Percentiles rank a stretch among this genome's conserved stretches.
These are phyloP conservation scores for Melinaea menophilus DNA, from an alignment of 2,888 invertebrate species.

Conservation along the genomic window DNA sequence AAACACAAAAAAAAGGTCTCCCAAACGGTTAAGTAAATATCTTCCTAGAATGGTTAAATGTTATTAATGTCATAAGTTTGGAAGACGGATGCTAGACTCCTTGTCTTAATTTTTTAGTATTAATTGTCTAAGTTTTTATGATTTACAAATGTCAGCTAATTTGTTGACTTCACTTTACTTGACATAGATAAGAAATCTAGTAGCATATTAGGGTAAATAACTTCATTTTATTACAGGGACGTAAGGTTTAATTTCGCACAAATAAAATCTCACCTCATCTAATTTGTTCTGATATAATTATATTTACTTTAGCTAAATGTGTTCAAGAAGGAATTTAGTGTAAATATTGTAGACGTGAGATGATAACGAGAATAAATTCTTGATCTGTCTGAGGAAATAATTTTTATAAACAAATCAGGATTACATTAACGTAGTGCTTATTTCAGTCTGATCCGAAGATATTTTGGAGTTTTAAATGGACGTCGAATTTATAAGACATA, in stretches of 20 bases:
- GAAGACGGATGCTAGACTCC: too few relatives aligned
- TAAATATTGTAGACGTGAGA: slow-evolving; percentile 29
- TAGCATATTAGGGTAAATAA: slow-evolving; percentile 11
- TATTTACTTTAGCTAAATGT: slow-evolving; percentile 27
- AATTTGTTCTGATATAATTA: slow-evolving; percentile 2
- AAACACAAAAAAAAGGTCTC: too few relatives aligned
- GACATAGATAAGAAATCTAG: background rate
- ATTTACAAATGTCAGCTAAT: background rate
- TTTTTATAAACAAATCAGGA: slow-evolving; percentile 15
- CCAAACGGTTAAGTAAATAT: too few relatives aligned
- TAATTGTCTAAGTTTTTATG: background rate
- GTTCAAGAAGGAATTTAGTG: slow-evolving; percentile 30
- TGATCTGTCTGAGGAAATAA: slow-evolving; percentile 15
- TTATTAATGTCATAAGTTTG: too few relatives aligned
- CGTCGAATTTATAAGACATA: slow-evolving; percentile 57
- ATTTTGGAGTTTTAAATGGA: slow-evolving; percentile 44
- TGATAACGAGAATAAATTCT: slow-evolving; percentile 20
- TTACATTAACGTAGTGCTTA: background rate
- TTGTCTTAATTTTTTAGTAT: background rate
- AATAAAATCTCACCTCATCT: background rate
- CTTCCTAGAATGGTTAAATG: too few relatives aligned
- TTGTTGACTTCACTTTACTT: background rate
- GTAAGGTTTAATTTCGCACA: slow-evolving; percentile 14
- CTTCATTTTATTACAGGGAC: slow-evolving; percentile 1
- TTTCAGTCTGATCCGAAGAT: background rate